These are phyloP conservation scores for Agrilus planipennis DNA, from an alignment of 1,140 invertebrate species.

Conservation along the genomic window DNA sequence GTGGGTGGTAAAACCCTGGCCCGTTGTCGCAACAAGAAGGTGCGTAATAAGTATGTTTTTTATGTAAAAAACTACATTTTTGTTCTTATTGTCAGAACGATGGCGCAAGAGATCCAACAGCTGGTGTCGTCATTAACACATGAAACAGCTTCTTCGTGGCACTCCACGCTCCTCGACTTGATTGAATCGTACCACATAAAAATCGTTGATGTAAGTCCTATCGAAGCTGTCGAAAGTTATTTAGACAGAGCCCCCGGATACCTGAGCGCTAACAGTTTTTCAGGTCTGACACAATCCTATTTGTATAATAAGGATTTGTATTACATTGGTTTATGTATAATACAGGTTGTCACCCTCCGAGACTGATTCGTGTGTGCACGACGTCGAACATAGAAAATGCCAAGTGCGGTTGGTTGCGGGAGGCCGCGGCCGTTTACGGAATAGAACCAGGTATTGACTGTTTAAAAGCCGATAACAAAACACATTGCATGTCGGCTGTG, in stretches of 20 bases:
- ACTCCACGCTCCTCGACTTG: constrained; percentile 39
- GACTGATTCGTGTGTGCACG: constrained; percentile 47
- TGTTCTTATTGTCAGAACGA: constrained; percentile 32
- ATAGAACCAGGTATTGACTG: constrained; percentile 63
- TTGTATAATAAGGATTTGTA: constrained; percentile 27
- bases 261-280: constrained; percentile 43
- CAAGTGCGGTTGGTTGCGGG: constrained; percentile 63
- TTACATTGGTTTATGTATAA: constrained; percentile 47
- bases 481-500: constrained; percentile 54
- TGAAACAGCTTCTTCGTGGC: constrained; percentile 35
- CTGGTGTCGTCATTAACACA: constrained; percentile 36
- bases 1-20: constrained; percentile 69
- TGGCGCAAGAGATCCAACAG: constrained; percentile 42
- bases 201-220: constrained; percentile 36
- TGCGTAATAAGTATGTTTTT: constrained; percentile 18
- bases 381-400: constrained; percentile 49
- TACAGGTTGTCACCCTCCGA: constrained; percentile 52
- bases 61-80: background rate
- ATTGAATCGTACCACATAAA: constrained; percentile 39
- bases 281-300: constrained; percentile 1
- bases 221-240: constrained; percentile 44
- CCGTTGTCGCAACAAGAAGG: constrained; percentile 50
- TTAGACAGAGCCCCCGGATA: constrained; percentile 46
- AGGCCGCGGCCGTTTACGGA: constrained; percentile 55
- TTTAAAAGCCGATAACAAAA: constrained; percentile 36